Evolutionary conservation across 92 coral and sea anemone species (phyloP), one percentile per base, ranked within the genome.

Genomic region (Porites rus): DNA sequence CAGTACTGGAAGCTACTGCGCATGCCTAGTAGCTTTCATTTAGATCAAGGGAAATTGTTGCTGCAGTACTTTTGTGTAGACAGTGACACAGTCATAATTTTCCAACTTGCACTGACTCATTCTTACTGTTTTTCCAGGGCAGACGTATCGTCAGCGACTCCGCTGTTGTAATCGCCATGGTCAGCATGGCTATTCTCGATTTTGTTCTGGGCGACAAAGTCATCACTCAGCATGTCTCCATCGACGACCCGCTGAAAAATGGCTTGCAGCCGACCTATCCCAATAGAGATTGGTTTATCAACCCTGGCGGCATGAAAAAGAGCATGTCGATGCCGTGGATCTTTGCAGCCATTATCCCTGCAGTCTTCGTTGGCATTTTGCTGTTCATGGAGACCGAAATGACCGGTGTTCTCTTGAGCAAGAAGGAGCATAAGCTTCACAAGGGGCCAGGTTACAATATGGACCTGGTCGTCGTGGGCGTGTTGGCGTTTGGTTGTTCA

Each of bases 361-460:
- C 99, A 25, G 58, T 93, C 72, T 97, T 97, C 82, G 98, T 97
- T n/a, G 94, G 98, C 4, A 96, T 96, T 31, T 75, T 97, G 85
- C 81, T 96, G 86, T 96, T 96, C 69, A 95, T 96, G 99, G 99
- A 96, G 71, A 96, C 99, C 1, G 97, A 97, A 78, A 90, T 97
- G 68, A 95, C 99, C 1, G 99, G 99, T 7, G 93, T 97, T 11
- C 87, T 97, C 7, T 46, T 97, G 69, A 95, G 93, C 87, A 97
- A 97, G 89, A 97, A 95, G 64, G 99, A 97, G 61, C 94, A 97
- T 75, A 86, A 91, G 16, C 88, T 97, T 20, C 75, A 74, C 25
- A 97, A 97, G 76, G 92, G 95, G 1, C 94, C 98, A 14, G 99
- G 98, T 1, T 97, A 87, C 80, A 97, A 97, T 76, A 52, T 97